Percentiles rank a stretch among this genome's conserved stretches.
Conservation (phyloP, 2,113 vertebrate genomes). For the Pterocles orientalis region DNA sequence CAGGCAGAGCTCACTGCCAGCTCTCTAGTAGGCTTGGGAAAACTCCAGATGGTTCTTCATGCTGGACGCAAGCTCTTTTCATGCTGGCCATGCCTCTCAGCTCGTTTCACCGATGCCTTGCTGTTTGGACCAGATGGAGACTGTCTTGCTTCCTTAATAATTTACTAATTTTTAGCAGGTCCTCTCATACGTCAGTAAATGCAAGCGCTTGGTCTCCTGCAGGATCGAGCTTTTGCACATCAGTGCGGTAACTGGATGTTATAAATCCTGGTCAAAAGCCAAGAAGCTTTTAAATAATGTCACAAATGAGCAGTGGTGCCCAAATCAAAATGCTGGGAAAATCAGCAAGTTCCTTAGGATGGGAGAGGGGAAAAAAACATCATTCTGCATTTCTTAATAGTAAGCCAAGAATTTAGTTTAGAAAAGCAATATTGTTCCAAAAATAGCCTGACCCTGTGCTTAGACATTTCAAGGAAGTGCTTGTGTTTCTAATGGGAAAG, state of each 20-base stretch:
- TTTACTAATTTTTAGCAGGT: not conserved
- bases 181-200: not conserved
- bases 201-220: not conserved
- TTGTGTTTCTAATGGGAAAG: not conserved
- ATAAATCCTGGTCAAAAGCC: not conserved
- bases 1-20: not conserved
- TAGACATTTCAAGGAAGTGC: not conserved
- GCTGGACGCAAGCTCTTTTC: not conserved
- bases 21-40: not conserved
- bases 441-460: not conserved
- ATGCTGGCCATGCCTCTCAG: not conserved
- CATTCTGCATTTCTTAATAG: not conserved
- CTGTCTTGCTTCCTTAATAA: not conserved
- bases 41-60: not conserved
- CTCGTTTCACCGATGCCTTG: not conserved
- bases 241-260: not conserved
- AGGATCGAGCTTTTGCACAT: not conserved
- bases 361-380: not conserved
- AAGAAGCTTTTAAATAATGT: not conserved
- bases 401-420: not conserved
- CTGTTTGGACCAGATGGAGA: conserved; percentile 10
- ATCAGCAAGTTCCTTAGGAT: not conserved
- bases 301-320: not conserved
- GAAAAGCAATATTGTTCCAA: not conserved
- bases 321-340: not conserved